Conservation (phyloP, 2,888 invertebrate species). For the Leptura quadrifasciata region DNA sequence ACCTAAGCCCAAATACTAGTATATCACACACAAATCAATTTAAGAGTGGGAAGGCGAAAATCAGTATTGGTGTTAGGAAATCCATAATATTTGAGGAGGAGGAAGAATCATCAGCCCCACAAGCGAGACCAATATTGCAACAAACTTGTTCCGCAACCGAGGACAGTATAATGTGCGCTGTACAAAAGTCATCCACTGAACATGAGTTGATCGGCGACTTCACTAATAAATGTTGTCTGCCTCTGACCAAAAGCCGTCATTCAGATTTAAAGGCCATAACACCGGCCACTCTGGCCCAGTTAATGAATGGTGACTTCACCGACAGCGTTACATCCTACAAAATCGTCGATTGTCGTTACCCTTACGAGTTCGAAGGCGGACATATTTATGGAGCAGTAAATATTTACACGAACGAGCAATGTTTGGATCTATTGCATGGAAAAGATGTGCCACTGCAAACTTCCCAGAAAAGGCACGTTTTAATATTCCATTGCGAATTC, state of each 20-base stretch:
- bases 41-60: constrained; percentile 67
- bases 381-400: constrained; percentile 91
- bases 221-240: constrained; percentile 83
- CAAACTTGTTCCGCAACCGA: constrained; percentile 83
- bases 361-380: constrained; percentile 95
- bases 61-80: constrained; percentile 69
- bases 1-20: constrained; percentile 67
- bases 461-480: constrained; percentile 79
- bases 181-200: constrained; percentile 81
- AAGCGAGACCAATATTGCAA: constrained; percentile 57
- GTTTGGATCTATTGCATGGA: constrained; percentile 78
- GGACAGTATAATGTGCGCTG: constrained; percentile 83
- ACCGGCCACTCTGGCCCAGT: constrained; percentile 81
- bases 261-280: constrained; percentile 88
- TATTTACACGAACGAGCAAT: constrained; percentile 86
- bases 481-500: constrained; percentile 99
- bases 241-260: constrained; percentile 84
- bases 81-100: constrained; percentile 62
- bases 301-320: constrained; percentile 83
- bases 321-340: constrained; percentile 81
- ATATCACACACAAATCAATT: constrained; percentile 75
- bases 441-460: constrained; percentile 59
- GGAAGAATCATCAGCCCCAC: constrained; percentile 55
- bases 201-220: constrained; percentile 91
- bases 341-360: constrained; percentile 96